Evolutionary conservation across 2,797 vertebrate species (phyloP), one percentile per base, ranked within the genome.

Genomic region (Sebastes iracundus): DNA sequence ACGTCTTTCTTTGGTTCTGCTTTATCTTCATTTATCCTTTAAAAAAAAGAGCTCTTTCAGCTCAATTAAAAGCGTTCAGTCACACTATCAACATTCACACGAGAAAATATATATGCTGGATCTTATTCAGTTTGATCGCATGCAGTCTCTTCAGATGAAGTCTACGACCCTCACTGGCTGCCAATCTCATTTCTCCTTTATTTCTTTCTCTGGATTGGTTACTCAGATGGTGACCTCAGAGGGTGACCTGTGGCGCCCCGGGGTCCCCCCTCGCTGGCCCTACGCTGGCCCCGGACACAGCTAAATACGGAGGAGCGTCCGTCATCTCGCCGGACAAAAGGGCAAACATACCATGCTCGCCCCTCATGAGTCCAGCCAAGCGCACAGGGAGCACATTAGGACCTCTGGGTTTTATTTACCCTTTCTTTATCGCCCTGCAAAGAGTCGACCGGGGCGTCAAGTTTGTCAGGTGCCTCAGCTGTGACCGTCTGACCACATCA

Each of bases 321-420:
- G 92, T 95, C 93, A 74, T 95, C 93, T 93, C 89, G 88, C 87
- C 25, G 84, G 94, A 98, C 97, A 99, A 97, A 97, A 96, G 97
- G 92, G 92, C 42, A 80, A 92, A 88, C 92, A 86, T 80, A 87
- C 85, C 76, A 75, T 70, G 84, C 88, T 88, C 73, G 72, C 91
- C 93, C 92, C 94, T 92, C 89, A 92, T 89, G 90, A 93, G 94
- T 94, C 96, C 95, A 97, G 85, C 96, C 97, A 97, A 97, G 97
- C 95, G 95, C 96, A 97, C 97, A 93, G 95, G 95, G 96, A 97
- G 83, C 97, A 96, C 95, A 97, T 99, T 98, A 98, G 96, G 93
- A 93, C 87, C 87, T 88, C 92, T 89, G 92, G 82, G 84, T 95
- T 95, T 95, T 94, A 93, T 94, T 92, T 88, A 93, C 85, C 93